Evolutionary conservation across 1,140 invertebrate species (phyloP).

Genomic region (Bombus ignitus): DNA sequence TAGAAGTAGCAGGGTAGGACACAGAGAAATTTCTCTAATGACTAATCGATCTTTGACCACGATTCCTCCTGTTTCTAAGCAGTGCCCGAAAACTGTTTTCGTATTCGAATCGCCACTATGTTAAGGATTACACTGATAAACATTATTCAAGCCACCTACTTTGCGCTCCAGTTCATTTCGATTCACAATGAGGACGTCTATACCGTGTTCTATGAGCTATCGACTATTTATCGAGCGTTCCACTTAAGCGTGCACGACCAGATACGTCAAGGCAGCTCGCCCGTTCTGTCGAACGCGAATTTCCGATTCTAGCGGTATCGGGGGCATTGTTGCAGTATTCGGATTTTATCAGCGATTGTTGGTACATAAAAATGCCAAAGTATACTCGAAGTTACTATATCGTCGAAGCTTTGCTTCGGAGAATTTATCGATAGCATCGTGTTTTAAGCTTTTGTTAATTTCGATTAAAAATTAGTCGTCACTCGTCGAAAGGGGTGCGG

Average conservation of each 20-base stretch:
- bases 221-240: slow-evolving; percentile 46
- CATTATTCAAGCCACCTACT: slow-evolving; percentile 40
- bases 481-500: too few relatives aligned
- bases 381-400: neutral
- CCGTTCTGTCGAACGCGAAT: neutral
- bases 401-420: neutral
- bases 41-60: slow-evolving; percentile 65
- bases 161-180: slow-evolving; percentile 31
- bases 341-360: slow-evolving; percentile 9
- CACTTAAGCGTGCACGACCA: slow-evolving; percentile 32
- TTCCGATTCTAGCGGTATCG: slow-evolving; percentile 8
- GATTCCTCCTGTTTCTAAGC: slow-evolving; percentile 51
- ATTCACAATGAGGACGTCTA: slow-evolving; percentile 7
- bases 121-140: slow-evolving; percentile 34
- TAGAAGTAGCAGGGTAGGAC: neutral
- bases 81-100: slow-evolving; percentile 44
- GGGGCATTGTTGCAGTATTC: slow-evolving; percentile 16
- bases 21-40: slow-evolving; percentile 49
- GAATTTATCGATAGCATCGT: neutral
- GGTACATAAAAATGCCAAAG: neutral
- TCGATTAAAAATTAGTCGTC: neutral
- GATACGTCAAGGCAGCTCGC: slow-evolving; percentile 4
- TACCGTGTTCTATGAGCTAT: slow-evolving; percentile 33
- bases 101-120: slow-evolving; percentile 52
- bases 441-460: neutral